These are phyloP conservation scores for Ennomos quercinarius DNA, from an alignment of 2,888 invertebrate genomes.

Conservation along the genomic window DNA sequence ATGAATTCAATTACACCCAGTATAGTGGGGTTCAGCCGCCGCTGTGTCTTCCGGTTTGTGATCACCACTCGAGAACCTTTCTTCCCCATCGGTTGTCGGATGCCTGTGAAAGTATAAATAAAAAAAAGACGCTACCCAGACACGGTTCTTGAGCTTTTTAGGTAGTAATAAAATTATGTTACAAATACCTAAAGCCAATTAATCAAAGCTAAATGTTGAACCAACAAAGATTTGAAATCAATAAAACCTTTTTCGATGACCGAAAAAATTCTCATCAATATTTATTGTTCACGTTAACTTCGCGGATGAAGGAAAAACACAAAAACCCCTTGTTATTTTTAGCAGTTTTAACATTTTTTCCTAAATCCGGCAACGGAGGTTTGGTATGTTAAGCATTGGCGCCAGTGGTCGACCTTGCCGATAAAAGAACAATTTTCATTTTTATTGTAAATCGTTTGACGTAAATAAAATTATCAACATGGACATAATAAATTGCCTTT, in stretches of 20 bases:
- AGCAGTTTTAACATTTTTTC: constrained; percentile 5
- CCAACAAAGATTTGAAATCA: constrained; percentile 31
- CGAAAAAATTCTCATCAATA: constrained; percentile 34
- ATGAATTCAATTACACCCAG: too few species aligned
- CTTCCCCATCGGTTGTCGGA: too few species aligned
- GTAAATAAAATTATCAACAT: constrained; percentile 55
- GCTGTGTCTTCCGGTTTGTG: too few species aligned
- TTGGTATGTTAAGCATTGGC: constrained; percentile 60
- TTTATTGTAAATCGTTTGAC: constrained; percentile 45
- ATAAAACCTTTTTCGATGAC: constrained; percentile 23
- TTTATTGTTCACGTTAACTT: constrained; percentile 29
- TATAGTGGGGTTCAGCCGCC: too few species aligned
- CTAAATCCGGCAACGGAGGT: constrained; percentile 49
- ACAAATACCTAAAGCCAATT: constrained; percentile 23
- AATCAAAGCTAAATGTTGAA: constrained; percentile 33
- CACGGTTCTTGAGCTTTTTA: constrained; percentile 28
- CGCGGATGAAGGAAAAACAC: constrained; percentile 32
- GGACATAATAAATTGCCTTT: constrained; percentile 55
- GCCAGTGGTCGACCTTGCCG: constrained; percentile 62
- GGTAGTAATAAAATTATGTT: constrained; percentile 5
- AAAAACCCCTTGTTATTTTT: constrained; percentile 32
- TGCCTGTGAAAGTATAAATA: background rate
- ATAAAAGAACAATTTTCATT: constrained; percentile 50
- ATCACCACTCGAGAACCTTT: too few species aligned
- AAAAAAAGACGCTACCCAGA: background rate